Evolutionary conservation across 2,113 vertebrate species (phyloP).

Genomic region (Trogon surrucura): DNA sequence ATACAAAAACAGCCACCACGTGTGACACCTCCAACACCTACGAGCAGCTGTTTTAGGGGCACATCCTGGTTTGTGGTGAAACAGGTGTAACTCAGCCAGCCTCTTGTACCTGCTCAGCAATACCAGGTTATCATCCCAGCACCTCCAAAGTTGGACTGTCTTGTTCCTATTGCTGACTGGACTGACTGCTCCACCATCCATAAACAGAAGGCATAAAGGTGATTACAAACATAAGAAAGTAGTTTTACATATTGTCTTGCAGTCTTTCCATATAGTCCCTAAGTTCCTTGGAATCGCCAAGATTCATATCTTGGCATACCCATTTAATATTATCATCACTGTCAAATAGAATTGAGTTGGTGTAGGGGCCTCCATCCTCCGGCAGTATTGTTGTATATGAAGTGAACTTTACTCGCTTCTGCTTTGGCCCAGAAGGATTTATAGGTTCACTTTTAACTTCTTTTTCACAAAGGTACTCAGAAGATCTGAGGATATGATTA

Average conservation of each 20-base stretch:
- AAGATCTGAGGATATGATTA: conserved; percentile 84
- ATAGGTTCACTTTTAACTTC: conserved; percentile 82
- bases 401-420: conserved; percentile 97
- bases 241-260: conserved; percentile 94
- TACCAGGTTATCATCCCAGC: conserved; percentile 12
- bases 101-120: conserved; percentile 31
- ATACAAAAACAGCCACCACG: background rate
- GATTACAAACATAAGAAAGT: conserved; percentile 80
- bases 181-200: conserved; percentile 71
- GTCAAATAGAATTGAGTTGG: conserved; percentile 91
- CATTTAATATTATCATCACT: conserved; percentile 95
- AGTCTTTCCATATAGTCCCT: conserved; percentile 97
- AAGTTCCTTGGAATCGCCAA: conserved; percentile 89
- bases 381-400: conserved; percentile 94
- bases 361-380: conserved; percentile 88
- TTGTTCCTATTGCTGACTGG: conserved; percentile 75
- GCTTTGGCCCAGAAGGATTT: conserved; percentile 85
- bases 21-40: conserved; percentile 42
- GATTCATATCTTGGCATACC: conserved; percentile 96
- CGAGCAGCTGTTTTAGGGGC: conserved; percentile 46
- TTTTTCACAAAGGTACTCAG: conserved; percentile 87
- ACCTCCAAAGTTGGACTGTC: conserved; percentile 43
- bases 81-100: conserved; percentile 37
- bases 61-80: conserved; percentile 38
- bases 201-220: conserved; percentile 89